Evolutionary conservation across 1,140 invertebrate species (phyloP), one percentile per base, ranked within the genome.

Genomic region (Pseudomyrmex pallidus): DNA sequence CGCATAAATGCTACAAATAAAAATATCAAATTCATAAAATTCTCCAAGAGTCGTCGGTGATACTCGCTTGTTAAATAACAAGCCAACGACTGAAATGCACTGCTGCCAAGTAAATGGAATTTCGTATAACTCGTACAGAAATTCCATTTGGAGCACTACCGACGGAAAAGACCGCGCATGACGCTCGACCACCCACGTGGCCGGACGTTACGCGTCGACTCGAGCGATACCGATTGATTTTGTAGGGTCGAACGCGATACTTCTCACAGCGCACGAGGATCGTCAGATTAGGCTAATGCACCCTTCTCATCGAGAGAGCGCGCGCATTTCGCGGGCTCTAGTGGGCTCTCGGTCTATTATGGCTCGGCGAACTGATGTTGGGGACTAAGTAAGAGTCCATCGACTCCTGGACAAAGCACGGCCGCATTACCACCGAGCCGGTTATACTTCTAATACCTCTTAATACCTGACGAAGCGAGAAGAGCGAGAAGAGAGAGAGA

Each of bases 231-330:
- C 86, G 89, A 90, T 90, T 90, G 90, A 90, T 89, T 90, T 88
- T 86, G 83, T 90, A 82, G 92, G 91, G 91, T n/a, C 90, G 92
- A 91, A 92, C 87, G 90, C 90, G 92, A 94, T 93, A 93, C 90
- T 89, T 85, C 88, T 92, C 84, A 86, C 87, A 90, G 86, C 88
- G 84, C 67, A 89, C 68, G 72, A 87, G 89, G 74, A 84, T 89
- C 85, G 87, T 84, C 76, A 74, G 88, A 89, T 88, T 89, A 89
- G 82, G 87, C 88, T 89, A 89, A 89, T 89, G 86, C 88, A 84
- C 87, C 87, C 87, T 88, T 88, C 70, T 72, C 46, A 82, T 15
- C 64, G 76, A 20, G 66, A 59, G 56, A 44, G 76, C 13, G 20
- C 64, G 20, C 59, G 68, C 62, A 70, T 70, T 82, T 78, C 68